Percentiles rank a stretch among this genome's conserved stretches.
phyloP scores from a whole-genome alignment of 2,797 vertebrate species.

The Crocidura indochinensis region DNA sequence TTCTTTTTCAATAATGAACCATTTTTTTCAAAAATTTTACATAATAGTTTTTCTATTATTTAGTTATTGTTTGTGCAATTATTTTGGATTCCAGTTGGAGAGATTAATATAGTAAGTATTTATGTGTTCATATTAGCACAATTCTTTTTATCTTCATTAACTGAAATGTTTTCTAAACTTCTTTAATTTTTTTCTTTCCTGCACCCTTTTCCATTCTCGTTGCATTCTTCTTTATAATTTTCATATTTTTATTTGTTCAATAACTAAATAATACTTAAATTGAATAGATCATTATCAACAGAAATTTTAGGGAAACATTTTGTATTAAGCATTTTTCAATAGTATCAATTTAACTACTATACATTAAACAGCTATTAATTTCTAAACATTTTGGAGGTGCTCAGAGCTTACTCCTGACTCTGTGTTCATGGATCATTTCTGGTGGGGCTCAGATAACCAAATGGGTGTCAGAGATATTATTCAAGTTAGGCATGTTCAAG shows the following conservation, averaged over 20 bases:
- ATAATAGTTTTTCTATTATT: background rate
- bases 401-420: too few relatives aligned
- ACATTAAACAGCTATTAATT: background rate
- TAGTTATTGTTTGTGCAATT: background rate
- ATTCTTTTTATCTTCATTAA: background rate
- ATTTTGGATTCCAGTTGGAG: background rate
- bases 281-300: slow-evolving; percentile 12
- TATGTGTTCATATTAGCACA: background rate
- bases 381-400: too few relatives aligned
- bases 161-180: background rate
- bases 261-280: slow-evolving; percentile 24
- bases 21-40: background rate
- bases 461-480: too few relatives aligned
- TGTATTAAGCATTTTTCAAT: slow-evolving; percentile 19
- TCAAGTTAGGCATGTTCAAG: too few relatives aligned
- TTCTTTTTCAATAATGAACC: background rate
- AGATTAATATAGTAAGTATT: background rate
- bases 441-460: too few relatives aligned
- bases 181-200: background rate
- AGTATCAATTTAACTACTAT: slow-evolving; percentile 3
- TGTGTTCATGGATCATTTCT: too few relatives aligned
- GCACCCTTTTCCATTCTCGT: background rate
- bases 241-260: background rate
- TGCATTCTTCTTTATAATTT: too few relatives aligned
- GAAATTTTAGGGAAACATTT: background rate